Evolutionary conservation across 2,113 vertebrate species (phyloP), one percentile per base, ranked within the genome.

Genomic region (Scytalopus superciliaris): DNA sequence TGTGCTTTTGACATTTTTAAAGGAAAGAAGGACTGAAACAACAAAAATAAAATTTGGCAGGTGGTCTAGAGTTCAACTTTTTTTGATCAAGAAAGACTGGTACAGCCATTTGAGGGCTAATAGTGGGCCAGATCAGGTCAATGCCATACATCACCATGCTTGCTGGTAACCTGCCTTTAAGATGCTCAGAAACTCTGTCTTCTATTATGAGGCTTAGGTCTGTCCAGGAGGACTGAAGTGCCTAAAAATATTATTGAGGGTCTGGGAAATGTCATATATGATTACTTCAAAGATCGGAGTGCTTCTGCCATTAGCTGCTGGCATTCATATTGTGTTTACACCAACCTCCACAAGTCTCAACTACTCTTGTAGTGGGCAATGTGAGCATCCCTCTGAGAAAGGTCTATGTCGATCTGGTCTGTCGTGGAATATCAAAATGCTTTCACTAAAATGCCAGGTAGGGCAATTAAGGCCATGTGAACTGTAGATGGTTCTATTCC

Each of bases 101-200:
- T 21, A 9, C 30, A 11, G 14, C 23, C 6, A 7, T 70, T 6
- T 86, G 59, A 77, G 13, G 1, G 1, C 14, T 40, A 47, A 35
- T 4, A 23, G 49, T 17, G 55, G 28, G 49, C 15, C 3, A 6
- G 39, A 9, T 86, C n/a, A 45, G 27, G 52, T 42, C 30, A 25
- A 11, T 40, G 24, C 24, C 2, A 1, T 14, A 9, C 0, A 1
- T 28, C n/a, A 24, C 24, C 19, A 35, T 30, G 3, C 22, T 6
- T 33, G 3, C 62, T 19, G 4, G 10, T 40, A 21, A 30, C 25
- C 33, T 68, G 21, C n/a, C 44, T 76, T 45, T 59, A 49, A 80
- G 40, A 33, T 86, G 35, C 50, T 84, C 24, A 40, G 53, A 73
- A 67, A 55, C 28, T 79, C 35, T 5, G 27, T 35, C 21, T 72